These are phyloP conservation scores for Arctocebus calabarensis DNA, from an alignment of 2,797 vertebrate genomes.

Conservation along the genomic window DNA sequence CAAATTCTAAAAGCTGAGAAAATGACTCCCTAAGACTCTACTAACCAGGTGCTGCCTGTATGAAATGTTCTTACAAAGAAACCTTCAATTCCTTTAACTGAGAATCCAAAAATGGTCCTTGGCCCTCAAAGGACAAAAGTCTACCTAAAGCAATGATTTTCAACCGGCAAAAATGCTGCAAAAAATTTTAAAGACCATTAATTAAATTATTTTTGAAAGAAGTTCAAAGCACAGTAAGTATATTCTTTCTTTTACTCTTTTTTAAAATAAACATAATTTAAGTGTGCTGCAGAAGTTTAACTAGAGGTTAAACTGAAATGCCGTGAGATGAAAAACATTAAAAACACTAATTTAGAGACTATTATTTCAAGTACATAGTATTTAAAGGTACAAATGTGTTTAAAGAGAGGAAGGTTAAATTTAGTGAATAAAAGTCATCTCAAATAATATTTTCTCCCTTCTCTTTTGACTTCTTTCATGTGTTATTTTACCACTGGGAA, in stretches of 20 bases:
- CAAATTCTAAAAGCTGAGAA: conserved; percentile 22
- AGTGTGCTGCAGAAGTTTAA: too few relatives aligned
- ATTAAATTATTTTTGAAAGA: too few relatives aligned
- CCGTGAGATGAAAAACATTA: too few relatives aligned
- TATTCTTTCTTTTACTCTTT: too few relatives aligned
- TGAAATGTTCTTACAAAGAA: not conserved
- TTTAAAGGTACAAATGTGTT: not conserved
- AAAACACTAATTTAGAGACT: not conserved
- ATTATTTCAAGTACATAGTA: not conserved
- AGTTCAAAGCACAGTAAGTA: too few relatives aligned
- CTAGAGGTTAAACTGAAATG: too few relatives aligned
- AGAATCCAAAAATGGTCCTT: conserved; percentile 24
- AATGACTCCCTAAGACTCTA: not conserved
- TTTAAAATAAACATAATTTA: too few relatives aligned
- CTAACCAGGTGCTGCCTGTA: not conserved
- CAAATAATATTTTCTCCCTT: not conserved
- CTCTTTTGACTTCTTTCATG: conserved; percentile 14
- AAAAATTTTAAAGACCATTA: too few relatives aligned
- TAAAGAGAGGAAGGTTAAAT: conserved; percentile 6
- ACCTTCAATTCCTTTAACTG: not conserved
- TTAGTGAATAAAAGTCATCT: not conserved
- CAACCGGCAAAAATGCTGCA: too few relatives aligned
- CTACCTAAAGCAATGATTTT: not conserved
- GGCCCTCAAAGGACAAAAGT: not conserved
- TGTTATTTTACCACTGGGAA: not conserved